A percentile compares a stretch with the other conserved stretches of the same genome.
These are phyloP conservation scores for Eupsittula cactorum DNA, from an alignment of 2,113 vertebrate genomes.

Conservation along the genomic window DNA sequence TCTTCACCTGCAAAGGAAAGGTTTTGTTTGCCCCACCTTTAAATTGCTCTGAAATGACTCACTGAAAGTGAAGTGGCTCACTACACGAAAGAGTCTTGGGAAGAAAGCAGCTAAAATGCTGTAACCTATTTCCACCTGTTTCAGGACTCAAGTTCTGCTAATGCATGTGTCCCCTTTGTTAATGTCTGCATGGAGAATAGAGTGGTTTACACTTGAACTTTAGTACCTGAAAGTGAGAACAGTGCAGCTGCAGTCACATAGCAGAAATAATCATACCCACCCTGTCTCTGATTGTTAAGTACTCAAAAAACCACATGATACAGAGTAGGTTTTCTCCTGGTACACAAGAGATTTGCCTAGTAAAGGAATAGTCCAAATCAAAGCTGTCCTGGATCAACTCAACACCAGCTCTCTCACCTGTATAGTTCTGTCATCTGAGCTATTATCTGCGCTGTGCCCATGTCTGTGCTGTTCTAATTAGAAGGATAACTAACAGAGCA, in stretches of 20 bases:
- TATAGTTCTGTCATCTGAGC: background rate
- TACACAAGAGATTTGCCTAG: background rate
- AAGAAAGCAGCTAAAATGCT: constrained; percentile 1
- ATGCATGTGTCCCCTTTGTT: background rate
- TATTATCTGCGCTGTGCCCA: background rate
- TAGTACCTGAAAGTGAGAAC: background rate
- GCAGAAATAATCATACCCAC: background rate
- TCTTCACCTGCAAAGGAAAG: background rate
- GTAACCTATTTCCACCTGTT: background rate
- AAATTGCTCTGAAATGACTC: background rate
- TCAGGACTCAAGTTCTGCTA: background rate
- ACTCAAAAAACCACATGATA: background rate
- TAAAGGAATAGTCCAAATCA: background rate
- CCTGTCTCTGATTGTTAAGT: background rate
- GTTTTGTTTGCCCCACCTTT: background rate
- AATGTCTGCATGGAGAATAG: background rate
- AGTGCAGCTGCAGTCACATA: background rate
- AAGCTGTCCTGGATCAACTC: background rate
- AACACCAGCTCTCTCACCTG: background rate
- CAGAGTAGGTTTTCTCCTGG: background rate
- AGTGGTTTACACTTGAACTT: background rate
- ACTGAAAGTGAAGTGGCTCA: background rate
- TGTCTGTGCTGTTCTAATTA: constrained; percentile 57
- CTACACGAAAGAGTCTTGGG: background rate
- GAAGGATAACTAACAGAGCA: constrained; percentile 51